A percentile compares a stretch with the other conserved stretches of the same genome.
phyloP scores from a whole-genome alignment of 2,113 vertebrate species.

The Carassius auratus region DNA sequence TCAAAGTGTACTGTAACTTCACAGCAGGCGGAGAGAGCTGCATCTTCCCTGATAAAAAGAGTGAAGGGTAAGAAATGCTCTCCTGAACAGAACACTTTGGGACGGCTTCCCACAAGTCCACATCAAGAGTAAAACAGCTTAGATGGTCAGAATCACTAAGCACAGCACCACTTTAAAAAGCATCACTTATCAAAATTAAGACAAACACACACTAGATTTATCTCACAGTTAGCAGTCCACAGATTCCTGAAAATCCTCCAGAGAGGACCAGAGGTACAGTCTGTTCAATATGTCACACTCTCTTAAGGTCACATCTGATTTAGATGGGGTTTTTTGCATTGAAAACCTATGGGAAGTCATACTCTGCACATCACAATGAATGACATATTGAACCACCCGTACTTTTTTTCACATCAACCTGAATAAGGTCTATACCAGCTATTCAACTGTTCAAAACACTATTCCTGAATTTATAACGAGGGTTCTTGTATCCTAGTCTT shows the following conservation, averaged over 20 bases:
- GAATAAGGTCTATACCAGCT: neutral
- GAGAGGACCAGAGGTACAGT: neutral
- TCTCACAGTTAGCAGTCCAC: neutral
- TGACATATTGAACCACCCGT: neutral
- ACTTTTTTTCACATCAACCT: neutral
- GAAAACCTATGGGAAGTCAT: neutral
- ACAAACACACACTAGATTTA: neutral
- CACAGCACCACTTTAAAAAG: neutral
- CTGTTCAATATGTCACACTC: neutral
- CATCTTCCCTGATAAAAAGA: slow-evolving; percentile 97
- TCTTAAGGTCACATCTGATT: slow-evolving; percentile 7
- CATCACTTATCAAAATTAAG: neutral
- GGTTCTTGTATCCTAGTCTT: neutral
- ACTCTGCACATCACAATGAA: neutral
- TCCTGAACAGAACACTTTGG: slow-evolving; percentile 13
- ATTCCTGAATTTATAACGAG: neutral
- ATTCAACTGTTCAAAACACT: neutral
- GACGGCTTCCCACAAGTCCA: neutral
- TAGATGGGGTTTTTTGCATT: neutral
- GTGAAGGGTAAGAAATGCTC: slow-evolving; percentile 87
- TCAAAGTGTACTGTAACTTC: slow-evolving; percentile 99
- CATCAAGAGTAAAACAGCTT: neutral
- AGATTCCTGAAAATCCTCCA: neutral
- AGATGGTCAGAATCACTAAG: neutral
- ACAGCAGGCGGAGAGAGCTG: slow-evolving; percentile 95